Evolutionary conservation across 2,888 invertebrate species (phyloP), one percentile per base, ranked within the genome.

Genomic region (Papilio protenor): DNA sequence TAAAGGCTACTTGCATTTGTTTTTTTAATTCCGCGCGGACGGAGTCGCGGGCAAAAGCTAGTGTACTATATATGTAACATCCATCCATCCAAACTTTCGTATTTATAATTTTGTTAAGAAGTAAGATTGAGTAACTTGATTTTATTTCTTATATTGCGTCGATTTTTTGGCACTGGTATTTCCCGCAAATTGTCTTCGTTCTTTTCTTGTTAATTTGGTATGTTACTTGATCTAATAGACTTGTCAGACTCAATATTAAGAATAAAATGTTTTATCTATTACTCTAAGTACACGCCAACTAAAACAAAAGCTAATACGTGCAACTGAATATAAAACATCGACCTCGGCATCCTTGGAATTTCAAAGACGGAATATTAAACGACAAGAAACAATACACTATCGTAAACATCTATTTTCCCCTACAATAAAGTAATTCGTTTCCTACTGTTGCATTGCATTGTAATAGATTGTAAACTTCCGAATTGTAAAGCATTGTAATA

Each of bases 401-500:
- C 86, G 87, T 94, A 94, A 94, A 94, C 85, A 84, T 86, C 85
- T 85, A 92, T 94, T 93, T 89, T 91, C 85, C 86, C 84, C 80
- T 84, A 88, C 89, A 93, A 93, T 94, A 93, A 92, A 91, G 86
- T 88, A 86, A 94, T 93, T 91, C 85, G 81, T 87, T 73, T 90
- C 92, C 94, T 94, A 94, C 94, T 91, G 94, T 92, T 88, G 87
- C 84, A 83, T 80, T 77, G 86, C 81, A 90, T 92, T 92, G 91
- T 92, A 88, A 90, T 79, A 86, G 80, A 90, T 92, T 91, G 91
- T 92, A 89, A 90, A 93, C 91, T 91, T 91, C 92, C 91, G 91
- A 93, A 91, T 91, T 91, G 90, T 91, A 89, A 87, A 87, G 87
- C 79, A 73, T 79, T 87, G 86, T 69, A 16, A 27, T 87, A 83